Percentiles rank a stretch among this genome's conserved stretches.
Evolutionary conservation across 64 coral and sea anemone species (phyloP).

Genomic region (Porites australiensis): DNA sequence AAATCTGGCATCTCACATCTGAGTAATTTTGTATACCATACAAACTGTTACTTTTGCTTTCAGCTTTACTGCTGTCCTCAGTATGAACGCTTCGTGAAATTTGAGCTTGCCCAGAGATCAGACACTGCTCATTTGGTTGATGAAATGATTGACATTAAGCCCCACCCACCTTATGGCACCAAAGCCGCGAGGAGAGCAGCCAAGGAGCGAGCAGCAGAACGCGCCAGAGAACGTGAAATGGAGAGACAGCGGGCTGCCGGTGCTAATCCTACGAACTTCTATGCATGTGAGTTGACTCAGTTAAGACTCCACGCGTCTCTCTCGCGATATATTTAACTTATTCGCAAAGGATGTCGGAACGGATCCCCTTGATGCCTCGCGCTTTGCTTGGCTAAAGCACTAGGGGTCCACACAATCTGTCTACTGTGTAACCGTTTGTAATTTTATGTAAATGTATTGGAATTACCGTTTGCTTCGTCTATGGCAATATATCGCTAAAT

Average conservation of each 20-base stretch:
- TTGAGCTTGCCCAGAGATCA: slow-evolving; percentile 69
- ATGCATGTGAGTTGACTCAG: slow-evolving; percentile 75
- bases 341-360: too few species aligned
- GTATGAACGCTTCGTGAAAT: slow-evolving; percentile 85
- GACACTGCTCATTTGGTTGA: slow-evolving; percentile 80
- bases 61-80: slow-evolving; percentile 86
- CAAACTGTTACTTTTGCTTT: not conserved
- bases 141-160: slow-evolving; percentile 96
- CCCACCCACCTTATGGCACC: slow-evolving; percentile 94
- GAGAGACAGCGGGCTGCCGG: slow-evolving; percentile 88
- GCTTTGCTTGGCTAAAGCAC: too few species aligned
- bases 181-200: slow-evolving; percentile 96
- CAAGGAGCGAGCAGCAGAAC: slow-evolving; percentile 94
- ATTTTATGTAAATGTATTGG: too few species aligned
- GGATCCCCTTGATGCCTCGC: too few species aligned
- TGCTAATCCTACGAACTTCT: slow-evolving; percentile 76
- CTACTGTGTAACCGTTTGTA: too few species aligned
- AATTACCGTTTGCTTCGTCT: too few species aligned
- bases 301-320: too few species aligned
- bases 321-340: too few species aligned
- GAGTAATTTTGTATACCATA: not conserved
- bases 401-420: too few species aligned
- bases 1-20: too few species aligned
- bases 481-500: too few species aligned
- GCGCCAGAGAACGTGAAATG: slow-evolving; percentile 93